Evolutionary conservation across 2,888 invertebrate species (phyloP), one percentile per base, ranked within the genome.

Genomic region (Ganaspis brasiliensis): DNA sequence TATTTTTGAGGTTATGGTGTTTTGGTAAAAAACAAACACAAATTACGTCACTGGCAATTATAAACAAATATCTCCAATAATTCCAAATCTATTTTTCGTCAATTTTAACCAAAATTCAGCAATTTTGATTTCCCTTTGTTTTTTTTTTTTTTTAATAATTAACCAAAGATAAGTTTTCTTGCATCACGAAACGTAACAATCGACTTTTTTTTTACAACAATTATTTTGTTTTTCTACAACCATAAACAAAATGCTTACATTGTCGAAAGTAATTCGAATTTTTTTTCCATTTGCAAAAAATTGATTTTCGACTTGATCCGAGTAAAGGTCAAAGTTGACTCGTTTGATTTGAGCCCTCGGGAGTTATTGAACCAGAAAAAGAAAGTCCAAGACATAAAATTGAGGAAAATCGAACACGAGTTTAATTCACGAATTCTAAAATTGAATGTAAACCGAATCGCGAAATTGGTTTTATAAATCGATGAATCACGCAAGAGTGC

Each of bases 401-500:
- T 31, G 8, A 40, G 10, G 16, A 40, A 72, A 72, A 55, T 52
- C 9, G 49, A 73, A 52, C 31, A 14, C 45, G 24, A 19, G 19
- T 52, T 31, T 59, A 59, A 45, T 59, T 73, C 45, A 59, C 31
- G 45, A 61, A 73, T 59, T 26, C 9, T 35, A 19, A 73, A 45
- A 26, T 59, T 12, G 3, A 45, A 31, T 26, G 24, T 12, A 59
- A 45, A 73, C 4, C 8, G n/a, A 24, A 8, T n/a, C 26, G 16
- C 16, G 16, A 35, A 10, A 40, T 56, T 73, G 12, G 37, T 40
- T 12, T 37, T 14, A 14, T 21, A 40, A 40, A 21, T 45, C 40
- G 45, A 67, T 67, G 67, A 45, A 67, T 67, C 67, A 67, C 21
- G 45, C 40, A 67, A 63, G 2, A n/a, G 67, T 45, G 45, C 67